Conservation (phyloP, 2,113 vertebrate species). For the Calcarius ornatus region DNA sequence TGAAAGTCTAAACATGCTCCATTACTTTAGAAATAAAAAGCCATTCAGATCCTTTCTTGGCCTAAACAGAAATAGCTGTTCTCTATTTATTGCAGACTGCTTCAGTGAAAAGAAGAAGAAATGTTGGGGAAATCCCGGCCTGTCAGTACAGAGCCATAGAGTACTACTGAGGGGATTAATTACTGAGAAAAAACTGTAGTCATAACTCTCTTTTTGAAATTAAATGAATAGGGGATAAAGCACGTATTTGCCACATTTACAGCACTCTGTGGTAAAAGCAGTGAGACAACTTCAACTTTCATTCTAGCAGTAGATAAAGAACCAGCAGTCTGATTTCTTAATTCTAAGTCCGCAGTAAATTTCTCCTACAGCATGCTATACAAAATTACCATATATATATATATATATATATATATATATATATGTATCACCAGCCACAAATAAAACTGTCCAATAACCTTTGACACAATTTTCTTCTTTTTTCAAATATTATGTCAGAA, state of each 20-base stretch:
- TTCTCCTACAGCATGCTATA: neutral
- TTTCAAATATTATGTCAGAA: neutral
- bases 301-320: neutral
- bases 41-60: neutral
- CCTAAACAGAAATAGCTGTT: neutral
- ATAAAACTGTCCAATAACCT: neutral
- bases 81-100: neutral
- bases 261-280: neutral
- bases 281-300: neutral
- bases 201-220: neutral
- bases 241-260: neutral
- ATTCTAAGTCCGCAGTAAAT: neutral
- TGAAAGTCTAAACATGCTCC: neutral
- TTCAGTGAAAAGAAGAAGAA: neutral
- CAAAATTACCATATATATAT: neutral
- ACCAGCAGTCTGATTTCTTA: neutral
- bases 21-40: neutral
- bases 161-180: neutral
- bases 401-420: neutral
- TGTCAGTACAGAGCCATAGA: neutral
- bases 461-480: neutral
- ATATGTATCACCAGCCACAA: neutral
- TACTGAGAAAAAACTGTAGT: neutral
- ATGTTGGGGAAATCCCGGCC: neutral
- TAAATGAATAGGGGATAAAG: neutral